These are phyloP conservation scores for Poecilus cupreus DNA, from an alignment of 2,888 invertebrate genomes.

Conservation along the genomic window DNA sequence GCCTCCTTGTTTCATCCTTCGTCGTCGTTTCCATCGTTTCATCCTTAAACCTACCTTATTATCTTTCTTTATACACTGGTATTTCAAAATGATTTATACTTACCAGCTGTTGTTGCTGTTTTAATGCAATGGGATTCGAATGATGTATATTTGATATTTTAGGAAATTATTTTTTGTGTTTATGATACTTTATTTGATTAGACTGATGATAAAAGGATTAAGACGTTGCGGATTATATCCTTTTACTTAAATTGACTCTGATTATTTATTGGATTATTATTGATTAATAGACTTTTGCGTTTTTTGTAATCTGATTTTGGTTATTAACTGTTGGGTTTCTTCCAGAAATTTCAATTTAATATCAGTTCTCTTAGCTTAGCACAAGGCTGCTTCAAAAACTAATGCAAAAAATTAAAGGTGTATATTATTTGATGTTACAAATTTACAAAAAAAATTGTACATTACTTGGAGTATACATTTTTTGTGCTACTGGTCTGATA, in stretches of 20 bases:
- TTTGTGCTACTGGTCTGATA: too few relatives aligned
- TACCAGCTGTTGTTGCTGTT: neutral
- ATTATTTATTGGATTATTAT: slow-evolving; percentile 23
- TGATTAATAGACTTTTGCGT: slow-evolving; percentile 6
- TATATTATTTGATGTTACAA: too few relatives aligned
- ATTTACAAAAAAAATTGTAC: too few relatives aligned
- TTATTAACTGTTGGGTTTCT: neutral
- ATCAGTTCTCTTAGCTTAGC: too few relatives aligned
- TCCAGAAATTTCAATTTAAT: neutral
- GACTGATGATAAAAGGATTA: slow-evolving; percentile 21
- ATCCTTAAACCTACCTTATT: neutral
- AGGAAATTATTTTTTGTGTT: neutral
- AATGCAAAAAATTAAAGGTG: too few relatives aligned
- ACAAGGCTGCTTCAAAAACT: too few relatives aligned
- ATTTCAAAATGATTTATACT: neutral
- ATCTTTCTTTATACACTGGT: neutral
- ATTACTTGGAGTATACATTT: too few relatives aligned
- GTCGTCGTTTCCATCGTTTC: neutral
- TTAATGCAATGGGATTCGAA: neutral
- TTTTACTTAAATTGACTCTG: slow-evolving; percentile 1
- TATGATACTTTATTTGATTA: slow-evolving; percentile 12
- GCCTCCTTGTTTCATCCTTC: neutral
- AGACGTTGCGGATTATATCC: slow-evolving; percentile 11
- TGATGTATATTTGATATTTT: neutral
- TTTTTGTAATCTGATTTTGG: slow-evolving; percentile 13